phyloP scores from a whole-genome alignment of 2,888 invertebrate species.

The Melinaea marsaeus region DNA sequence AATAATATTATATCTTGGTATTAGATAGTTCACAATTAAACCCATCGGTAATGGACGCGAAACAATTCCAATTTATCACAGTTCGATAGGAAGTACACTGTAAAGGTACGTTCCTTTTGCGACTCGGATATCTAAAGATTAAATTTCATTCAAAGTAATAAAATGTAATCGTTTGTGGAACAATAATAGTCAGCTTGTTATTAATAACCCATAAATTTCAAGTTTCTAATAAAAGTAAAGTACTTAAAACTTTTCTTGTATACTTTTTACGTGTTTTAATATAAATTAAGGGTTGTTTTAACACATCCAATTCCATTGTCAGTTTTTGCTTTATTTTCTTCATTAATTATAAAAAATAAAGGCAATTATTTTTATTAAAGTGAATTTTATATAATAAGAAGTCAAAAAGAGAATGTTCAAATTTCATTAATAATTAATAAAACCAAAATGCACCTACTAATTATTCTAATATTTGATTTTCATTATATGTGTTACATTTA shows the following conservation, averaged over 20 bases:
- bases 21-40: slow-evolving; percentile 37
- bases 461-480: neutral
- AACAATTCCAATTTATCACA: slow-evolving; percentile 57
- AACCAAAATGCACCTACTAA: too few species aligned
- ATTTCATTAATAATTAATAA: too few species aligned
- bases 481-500: neutral
- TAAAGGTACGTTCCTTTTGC: slow-evolving; percentile 33
- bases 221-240: too few species aligned
- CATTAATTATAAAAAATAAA: too few species aligned
- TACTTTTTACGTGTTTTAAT: too few species aligned
- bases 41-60: slow-evolving; percentile 44
- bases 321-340: too few species aligned
- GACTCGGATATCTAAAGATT: slow-evolving; percentile 7
- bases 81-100: slow-evolving; percentile 45
- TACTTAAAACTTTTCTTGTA: too few species aligned
- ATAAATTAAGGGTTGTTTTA: too few species aligned
- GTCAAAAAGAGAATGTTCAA: too few species aligned
- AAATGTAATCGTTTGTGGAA: neutral
- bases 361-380: too few species aligned
- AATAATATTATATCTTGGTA: slow-evolving; percentile 19
- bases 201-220: neutral
- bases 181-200: neutral
- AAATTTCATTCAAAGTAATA: neutral
- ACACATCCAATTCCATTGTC: too few species aligned
- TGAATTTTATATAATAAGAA: too few species aligned